Conservation (phyloP, 2,888 invertebrate genomes). For the Amphiduros pacificus region DNA sequence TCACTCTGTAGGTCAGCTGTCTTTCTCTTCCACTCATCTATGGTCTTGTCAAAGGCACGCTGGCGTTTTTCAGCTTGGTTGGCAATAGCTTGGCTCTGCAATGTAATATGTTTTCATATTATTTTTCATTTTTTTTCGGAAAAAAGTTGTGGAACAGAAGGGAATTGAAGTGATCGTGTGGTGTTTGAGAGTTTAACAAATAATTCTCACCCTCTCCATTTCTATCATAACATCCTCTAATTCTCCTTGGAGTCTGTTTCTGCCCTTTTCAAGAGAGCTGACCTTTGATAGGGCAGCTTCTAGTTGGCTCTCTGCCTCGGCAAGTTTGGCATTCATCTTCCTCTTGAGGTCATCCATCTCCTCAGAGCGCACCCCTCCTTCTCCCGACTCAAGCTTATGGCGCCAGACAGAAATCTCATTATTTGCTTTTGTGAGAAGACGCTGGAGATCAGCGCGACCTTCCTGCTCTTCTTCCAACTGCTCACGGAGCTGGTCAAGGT, state of each 20-base stretch:
- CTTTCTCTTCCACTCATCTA: conserved; percentile 99
- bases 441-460: conserved; percentile 97
- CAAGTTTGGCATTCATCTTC: conserved; percentile 85
- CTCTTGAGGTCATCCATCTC: conserved; percentile 67
- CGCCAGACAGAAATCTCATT: conserved; percentile 97
- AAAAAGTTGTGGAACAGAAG: no score
- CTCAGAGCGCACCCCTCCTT: conserved; percentile 64
- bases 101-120: no score
- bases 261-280: conserved; percentile 95
- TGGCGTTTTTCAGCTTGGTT: conserved; percentile 67
- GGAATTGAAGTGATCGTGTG: no score
- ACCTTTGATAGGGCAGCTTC: conserved; percentile 98
- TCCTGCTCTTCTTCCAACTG: conserved; percentile 99
- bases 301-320: conserved; percentile 96
- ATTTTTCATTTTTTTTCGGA: no score
- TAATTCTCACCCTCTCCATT: conserved; percentile 92
- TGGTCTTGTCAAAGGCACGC: conserved; percentile 99
- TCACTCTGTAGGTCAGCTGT: conserved; percentile 83
- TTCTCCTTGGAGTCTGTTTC: conserved; percentile 93
- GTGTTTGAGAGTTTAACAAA: no score
- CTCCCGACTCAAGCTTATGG: conserved; percentile 93
- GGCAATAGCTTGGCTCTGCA: conserved; percentile 28
- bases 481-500: conserved; percentile 97
- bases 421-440: conserved; percentile 98
- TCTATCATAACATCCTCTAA: conserved; percentile 97